Percentiles rank a stretch among this genome's conserved stretches.
These are phyloP conservation scores for Danio albolineatus DNA, from an alignment of 2,797 vertebrate species.

Conservation along the genomic window DNA sequence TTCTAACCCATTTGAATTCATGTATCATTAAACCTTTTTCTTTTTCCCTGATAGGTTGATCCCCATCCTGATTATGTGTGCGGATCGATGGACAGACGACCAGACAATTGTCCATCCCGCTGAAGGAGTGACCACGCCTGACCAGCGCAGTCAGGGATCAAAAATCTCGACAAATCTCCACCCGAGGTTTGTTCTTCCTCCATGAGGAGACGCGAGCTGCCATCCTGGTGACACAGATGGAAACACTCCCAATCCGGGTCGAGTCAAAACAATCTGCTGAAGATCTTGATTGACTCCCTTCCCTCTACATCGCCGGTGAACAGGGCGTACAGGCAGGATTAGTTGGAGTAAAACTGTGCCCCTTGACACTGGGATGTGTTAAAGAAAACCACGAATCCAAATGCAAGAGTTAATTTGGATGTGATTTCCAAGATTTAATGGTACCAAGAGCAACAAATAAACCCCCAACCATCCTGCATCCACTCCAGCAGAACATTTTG, in stretches of 20 bases:
- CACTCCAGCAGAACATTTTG: conserved; percentile 21
- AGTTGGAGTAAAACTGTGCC: conserved; percentile 24
- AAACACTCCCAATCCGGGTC: conserved; percentile 35
- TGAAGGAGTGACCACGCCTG: conserved; percentile 73
- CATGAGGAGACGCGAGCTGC: conserved; percentile 8
- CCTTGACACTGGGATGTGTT: conserved; percentile 31
- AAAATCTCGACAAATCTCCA: conserved; percentile 33
- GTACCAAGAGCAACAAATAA: conserved; percentile 18
- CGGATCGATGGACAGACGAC: conserved; percentile 75
- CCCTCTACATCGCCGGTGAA: conserved; percentile 6
- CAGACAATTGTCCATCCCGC: conserved; percentile 87
- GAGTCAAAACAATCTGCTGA: conserved; percentile 7
- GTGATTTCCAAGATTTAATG: conserved; percentile 11
- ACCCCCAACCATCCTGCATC: conserved; percentile 1
- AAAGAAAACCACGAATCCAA: conserved; percentile 2
- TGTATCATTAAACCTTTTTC: not conserved
- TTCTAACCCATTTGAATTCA: not conserved
- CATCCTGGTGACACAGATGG: conserved; percentile 19
- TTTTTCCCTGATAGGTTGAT: conserved; percentile 81
- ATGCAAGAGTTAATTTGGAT: not conserved
- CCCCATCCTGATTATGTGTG: conserved; percentile 87
- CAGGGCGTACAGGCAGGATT: conserved; percentile 13
- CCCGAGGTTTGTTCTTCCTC: conserved; percentile 37
- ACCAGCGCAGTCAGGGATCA: conserved; percentile 54
- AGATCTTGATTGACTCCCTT: conserved; percentile 20